A percentile compares a stretch with the other conserved stretches of the same genome.
phyloP scores from a whole-genome alignment of 2,797 vertebrate genomes.

The Oceanodroma leucorhoa region DNA sequence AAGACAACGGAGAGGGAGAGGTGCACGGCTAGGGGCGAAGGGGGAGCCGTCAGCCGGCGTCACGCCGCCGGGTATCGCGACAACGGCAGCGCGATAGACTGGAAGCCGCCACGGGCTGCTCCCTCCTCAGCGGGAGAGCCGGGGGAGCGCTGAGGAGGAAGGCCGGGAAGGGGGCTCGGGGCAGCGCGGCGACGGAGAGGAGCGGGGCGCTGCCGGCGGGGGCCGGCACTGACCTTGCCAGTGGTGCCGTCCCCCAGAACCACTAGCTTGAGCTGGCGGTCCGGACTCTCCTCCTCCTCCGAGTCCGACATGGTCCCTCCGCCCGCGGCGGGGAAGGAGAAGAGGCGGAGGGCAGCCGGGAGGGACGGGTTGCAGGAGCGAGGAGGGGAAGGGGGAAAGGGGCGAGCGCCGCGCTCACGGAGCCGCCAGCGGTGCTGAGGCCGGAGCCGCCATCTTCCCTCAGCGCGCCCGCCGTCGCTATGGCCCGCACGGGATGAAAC shows the following conservation, averaged over 20 bases:
- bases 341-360: background rate
- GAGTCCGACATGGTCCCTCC: slow-evolving; percentile 90
- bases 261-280: slow-evolving; percentile 93
- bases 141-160: background rate
- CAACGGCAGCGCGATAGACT: background rate
- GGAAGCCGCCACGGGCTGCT: background rate
- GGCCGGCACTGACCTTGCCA: slow-evolving; percentile 89
- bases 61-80: background rate
- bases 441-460: slow-evolving; percentile 83
- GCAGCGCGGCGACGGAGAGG: background rate
- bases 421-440: fast-evolving
- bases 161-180: background rate
- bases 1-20: background rate
- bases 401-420: background rate
- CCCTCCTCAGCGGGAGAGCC: background rate
- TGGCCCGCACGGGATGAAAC: slow-evolving; percentile 10
- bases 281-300: slow-evolving; percentile 92
- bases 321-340: background rate
- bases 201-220: background rate
- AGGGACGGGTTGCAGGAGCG: background rate
- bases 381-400: background rate
- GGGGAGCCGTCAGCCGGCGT: background rate
- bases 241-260: slow-evolving; percentile 95
- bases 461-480: background rate
- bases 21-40: background rate